phyloP scores from a whole-genome alignment of 35 echinoderm and acorn worm species.

The Eucidaris tribuloides region DNA sequence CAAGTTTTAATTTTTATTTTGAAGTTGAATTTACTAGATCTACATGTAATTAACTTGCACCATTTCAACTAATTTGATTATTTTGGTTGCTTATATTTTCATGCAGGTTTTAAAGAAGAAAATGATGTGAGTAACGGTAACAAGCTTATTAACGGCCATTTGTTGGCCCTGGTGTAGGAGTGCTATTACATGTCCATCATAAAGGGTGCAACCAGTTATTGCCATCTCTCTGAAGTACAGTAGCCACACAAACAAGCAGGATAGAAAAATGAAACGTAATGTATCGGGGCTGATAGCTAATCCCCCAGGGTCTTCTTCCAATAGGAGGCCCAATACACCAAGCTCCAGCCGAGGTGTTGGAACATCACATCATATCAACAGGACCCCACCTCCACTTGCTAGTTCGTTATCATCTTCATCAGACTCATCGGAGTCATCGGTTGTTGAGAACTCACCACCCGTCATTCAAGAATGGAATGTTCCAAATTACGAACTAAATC shows the following conservation, averaged over 20 bases:
- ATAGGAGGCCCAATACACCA: background rate
- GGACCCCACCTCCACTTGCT: background rate
- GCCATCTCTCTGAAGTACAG: background rate
- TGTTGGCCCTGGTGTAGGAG: too few relatives aligned
- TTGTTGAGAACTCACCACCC: constrained; percentile 30
- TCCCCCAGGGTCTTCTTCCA: background rate
- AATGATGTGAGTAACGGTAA: too few relatives aligned
- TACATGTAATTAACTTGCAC: too few relatives aligned
- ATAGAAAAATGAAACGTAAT: constrained; percentile 21
- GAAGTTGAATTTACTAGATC: too few relatives aligned
- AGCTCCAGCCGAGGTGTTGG: background rate
- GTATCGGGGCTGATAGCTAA: background rate
- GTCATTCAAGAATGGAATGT: constrained; percentile 5
- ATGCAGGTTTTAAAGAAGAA: too few relatives aligned
- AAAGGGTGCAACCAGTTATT: background rate
- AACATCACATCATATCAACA: background rate
- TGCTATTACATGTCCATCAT: too few relatives aligned
- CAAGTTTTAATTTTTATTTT: too few relatives aligned
- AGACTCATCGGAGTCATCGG: constrained; percentile 43
- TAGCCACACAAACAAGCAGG: background rate
- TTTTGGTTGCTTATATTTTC: too few relatives aligned
- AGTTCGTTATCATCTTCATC: constrained; percentile 34
- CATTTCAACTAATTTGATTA: too few relatives aligned
- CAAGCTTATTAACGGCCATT: too few relatives aligned
- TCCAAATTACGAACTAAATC: background rate